phyloP scores from a whole-genome alignment of 2,888 invertebrate genomes.

The Anthrax anthrax region DNA sequence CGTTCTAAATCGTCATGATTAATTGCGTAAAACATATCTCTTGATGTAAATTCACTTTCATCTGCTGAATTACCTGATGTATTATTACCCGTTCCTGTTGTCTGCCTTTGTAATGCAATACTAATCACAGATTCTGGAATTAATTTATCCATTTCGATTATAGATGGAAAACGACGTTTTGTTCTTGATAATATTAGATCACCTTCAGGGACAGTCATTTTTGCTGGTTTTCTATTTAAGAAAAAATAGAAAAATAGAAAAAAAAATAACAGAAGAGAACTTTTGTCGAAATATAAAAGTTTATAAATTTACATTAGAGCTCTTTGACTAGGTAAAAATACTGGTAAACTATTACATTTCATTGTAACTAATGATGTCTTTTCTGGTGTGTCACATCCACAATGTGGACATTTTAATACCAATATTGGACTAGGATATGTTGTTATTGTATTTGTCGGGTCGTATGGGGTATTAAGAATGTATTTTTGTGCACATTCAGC shows the following conservation, averaged over 20 bases:
- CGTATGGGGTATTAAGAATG: conserved; percentile 29
- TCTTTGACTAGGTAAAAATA: conserved; percentile 44
- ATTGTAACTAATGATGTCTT: conserved; percentile 43
- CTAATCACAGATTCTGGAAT: conserved; percentile 34
- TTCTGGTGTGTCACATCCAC: conserved; percentile 45
- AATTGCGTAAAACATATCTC: conserved; percentile 32
- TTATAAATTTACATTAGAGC: conserved; percentile 21
- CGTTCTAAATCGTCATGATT: conserved; percentile 33
- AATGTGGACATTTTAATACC: conserved; percentile 52
- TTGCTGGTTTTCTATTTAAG: conserved; percentile 36
- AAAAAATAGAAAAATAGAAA: no score
- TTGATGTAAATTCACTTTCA: conserved; percentile 22
- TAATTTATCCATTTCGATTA: conserved; percentile 23
- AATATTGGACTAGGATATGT: conserved; percentile 28
- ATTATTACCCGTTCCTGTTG: neutral
- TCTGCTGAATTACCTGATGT: neutral
- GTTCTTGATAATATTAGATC: neutral
- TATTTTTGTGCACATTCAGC: conserved; percentile 51
- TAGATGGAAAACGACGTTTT: neutral
- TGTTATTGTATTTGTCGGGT: conserved; percentile 33
- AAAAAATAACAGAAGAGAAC: no score
- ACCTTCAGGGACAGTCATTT: conserved; percentile 37
- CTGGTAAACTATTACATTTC: conserved; percentile 45
- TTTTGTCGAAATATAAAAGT: neutral
- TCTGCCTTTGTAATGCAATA: conserved; percentile 16